Evolutionary conservation across 2,113 vertebrate genomes (phyloP).

Genomic region (Murina feae): DNA sequence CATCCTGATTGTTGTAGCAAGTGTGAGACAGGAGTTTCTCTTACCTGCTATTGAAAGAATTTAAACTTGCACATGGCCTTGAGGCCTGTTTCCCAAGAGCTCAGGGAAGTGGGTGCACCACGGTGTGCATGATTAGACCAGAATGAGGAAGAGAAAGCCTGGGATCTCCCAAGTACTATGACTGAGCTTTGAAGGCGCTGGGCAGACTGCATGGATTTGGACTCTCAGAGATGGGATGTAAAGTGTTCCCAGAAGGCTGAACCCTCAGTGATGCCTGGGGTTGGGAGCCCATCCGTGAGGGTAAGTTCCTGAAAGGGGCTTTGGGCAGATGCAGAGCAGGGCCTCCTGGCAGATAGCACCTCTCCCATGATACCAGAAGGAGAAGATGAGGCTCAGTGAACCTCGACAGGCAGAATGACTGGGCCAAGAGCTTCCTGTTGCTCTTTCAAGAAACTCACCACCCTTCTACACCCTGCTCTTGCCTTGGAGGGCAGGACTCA

Average conservation of each 20-base stretch:
- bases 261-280: not conserved
- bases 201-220: not conserved
- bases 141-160: not conserved
- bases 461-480: not conserved
- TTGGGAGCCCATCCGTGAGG: not conserved
- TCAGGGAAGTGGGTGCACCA: not conserved
- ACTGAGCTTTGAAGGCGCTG: not conserved
- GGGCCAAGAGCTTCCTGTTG: not conserved
- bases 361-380: accelerated
- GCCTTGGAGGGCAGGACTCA: not conserved
- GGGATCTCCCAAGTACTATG: not conserved
- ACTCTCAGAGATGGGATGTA: not conserved
- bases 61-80: not conserved
- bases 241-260: not conserved
- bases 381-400: not conserved
- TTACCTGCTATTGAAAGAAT: not conserved
- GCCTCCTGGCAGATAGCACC: not conserved
- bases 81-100: not conserved
- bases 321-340: not conserved
- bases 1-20: not conserved
- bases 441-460: not conserved
- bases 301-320: not conserved
- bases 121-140: not conserved
- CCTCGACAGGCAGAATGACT: not conserved
- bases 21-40: not conserved